Percentiles rank a stretch among this genome's conserved stretches.
These are phyloP conservation scores for Mormyrops boulengeri DNA, from an alignment of 2,797 vertebrate genomes.

Conservation along the genomic window DNA sequence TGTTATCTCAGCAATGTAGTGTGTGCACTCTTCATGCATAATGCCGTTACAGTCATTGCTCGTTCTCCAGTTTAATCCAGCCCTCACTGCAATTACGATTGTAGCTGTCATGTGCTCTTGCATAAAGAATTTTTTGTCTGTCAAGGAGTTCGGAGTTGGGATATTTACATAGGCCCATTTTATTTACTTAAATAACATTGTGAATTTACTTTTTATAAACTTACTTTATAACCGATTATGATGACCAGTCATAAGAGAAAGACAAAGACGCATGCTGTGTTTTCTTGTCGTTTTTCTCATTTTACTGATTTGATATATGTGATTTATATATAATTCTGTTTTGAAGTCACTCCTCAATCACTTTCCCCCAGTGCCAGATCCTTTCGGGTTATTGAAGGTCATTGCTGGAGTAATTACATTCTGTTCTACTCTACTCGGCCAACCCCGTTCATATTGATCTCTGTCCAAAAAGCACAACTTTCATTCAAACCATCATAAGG, in stretches of 20 bases:
- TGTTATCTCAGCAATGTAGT: background rate
- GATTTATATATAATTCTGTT: background rate
- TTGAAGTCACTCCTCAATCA: background rate
- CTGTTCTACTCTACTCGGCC: background rate
- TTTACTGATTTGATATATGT: background rate
- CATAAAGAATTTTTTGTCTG: background rate
- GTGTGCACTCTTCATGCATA: background rate
- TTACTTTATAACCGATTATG: background rate
- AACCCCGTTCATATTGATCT: background rate
- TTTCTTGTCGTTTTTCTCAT: background rate
- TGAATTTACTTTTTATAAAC: background rate
- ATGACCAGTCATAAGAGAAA: background rate
- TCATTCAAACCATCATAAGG: background rate
- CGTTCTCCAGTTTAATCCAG: background rate
- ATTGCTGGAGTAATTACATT: background rate
- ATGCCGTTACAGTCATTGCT: background rate
- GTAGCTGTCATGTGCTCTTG: background rate
- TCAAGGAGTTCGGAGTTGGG: background rate
- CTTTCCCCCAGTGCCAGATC: background rate
- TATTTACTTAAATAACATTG: background rate
- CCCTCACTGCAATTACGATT: background rate
- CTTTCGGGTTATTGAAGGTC: background rate
- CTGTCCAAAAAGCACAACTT: background rate
- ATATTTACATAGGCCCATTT: background rate
- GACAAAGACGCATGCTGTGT: background rate